Percentiles rank a stretch among this genome's conserved stretches.
phyloP scores from a whole-genome alignment of 1,140 invertebrate genomes.

The Phocides pigmalion region DNA sequence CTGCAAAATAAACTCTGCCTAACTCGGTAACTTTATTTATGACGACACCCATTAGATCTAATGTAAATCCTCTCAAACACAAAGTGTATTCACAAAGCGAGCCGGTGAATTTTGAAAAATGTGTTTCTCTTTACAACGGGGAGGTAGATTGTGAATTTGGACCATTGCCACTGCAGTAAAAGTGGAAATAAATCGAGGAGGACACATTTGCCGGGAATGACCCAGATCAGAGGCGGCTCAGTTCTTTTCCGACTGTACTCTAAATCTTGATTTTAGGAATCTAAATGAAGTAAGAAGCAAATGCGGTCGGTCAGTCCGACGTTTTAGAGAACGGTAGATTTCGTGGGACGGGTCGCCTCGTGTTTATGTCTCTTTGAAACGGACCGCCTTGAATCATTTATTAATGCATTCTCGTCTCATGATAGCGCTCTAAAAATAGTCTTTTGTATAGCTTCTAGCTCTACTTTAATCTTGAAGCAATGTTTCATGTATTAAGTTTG shows the following conservation, averaged over 20 bases:
- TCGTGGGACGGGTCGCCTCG: background rate
- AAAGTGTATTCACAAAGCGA: conserved; percentile 35
- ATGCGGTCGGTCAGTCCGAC: conserved; percentile 1
- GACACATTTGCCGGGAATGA: conserved; percentile 74
- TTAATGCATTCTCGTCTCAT: background rate
- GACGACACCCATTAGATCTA: conserved; percentile 29
- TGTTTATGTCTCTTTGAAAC: background rate
- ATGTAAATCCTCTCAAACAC: conserved; percentile 26
- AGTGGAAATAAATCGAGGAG: conserved; percentile 77
- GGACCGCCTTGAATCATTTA: background rate
- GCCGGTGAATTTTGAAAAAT: conserved; percentile 60
- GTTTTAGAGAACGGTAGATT: background rate
- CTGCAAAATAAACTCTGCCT: no score
- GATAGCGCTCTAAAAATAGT: no score
- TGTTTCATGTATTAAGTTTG: no score
- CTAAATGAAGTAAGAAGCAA: conserved; percentile 42
- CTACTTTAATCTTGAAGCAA: no score
- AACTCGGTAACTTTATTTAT: conserved; percentile 21
- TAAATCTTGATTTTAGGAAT: conserved; percentile 50
- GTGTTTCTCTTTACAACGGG: conserved; percentile 65
- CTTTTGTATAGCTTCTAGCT: no score
- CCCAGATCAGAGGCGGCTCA: conserved; percentile 65
- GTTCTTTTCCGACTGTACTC: conserved; percentile 42
- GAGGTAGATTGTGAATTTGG: conserved; percentile 72
- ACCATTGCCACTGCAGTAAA: conserved; percentile 79